Evolutionary conservation across 92 coral and sea anemone genomes (phyloP), one percentile per base, ranked within the genome.

Genomic region (Galaxea fascicularis): DNA sequence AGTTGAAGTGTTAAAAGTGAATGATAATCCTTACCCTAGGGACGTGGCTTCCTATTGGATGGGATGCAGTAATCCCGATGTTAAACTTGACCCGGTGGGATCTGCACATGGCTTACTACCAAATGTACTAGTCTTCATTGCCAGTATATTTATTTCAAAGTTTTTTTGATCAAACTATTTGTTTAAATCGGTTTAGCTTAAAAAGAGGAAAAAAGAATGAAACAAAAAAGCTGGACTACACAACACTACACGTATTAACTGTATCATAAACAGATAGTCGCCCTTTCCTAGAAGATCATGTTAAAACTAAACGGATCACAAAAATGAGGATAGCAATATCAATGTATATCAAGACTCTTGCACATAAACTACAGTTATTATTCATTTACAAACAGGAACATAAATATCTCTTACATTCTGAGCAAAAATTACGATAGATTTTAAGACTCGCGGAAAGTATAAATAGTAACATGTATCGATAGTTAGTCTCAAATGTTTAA

Each of bases 21-120:
- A 29, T 11, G 89, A 30, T 6, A 73, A 83, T 15, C 83, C 87
- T 4, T 91, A 91, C 73, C 95, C 95, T 4, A 73, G 95, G 25
- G 78, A 74, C 54, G 89, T 88, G 0, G 83, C 88, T 16, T 72
- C 73, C 0, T 88, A 88, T 28, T 91, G 95, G 95, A 91, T 91
- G 95, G 95, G 90, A 0, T 91, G 95, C n/a, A 51, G 44, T 59
- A 58, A 57, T 4, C 86, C 69, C 4, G 30, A 57, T 0, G 46
- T 82, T n/a, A 45, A 35, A 1, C 73, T 82, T 54, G 0, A 41
- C 9, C 86, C 86, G 0, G 45, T 8, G 0, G 68, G 57, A 41
- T 58, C 86, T 0, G 70, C 62, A 15, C 35, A 22, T 41, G 78
- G 78, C 21, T 28, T 71, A 20, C 26, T 82, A 24, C 78, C 86